Conservation (phyloP, 2,888 invertebrate genomes). For the Campoplex nolae region DNA sequence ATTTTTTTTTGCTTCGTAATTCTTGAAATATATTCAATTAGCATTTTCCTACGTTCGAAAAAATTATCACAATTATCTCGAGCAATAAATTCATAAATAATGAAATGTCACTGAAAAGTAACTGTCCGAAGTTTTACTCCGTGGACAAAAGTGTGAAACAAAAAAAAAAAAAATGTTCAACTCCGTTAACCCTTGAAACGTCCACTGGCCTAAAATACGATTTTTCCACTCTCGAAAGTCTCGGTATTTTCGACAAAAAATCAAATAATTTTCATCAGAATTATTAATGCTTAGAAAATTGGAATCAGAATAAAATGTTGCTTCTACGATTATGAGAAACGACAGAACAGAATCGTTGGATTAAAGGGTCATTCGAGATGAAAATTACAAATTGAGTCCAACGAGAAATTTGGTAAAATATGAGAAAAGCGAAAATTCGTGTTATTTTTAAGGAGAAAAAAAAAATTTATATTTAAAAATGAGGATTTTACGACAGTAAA, state of each 20-base stretch:
- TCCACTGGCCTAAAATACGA: background rate
- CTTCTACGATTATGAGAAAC: background rate
- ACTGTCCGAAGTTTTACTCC: background rate
- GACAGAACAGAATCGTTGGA: background rate
- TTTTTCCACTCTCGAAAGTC: background rate
- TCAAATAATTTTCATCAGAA: background rate
- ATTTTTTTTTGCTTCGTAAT: background rate
- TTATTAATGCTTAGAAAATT: too few relatives aligned
- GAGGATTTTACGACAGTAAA: background rate
- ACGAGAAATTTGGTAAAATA: background rate
- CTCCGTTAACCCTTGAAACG: background rate
- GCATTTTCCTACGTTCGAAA: background rate
- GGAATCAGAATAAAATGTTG: background rate
- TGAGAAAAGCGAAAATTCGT: background rate
- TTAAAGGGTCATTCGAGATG: too few relatives aligned
- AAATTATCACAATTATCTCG: background rate
- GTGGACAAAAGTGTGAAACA: background rate
- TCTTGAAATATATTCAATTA: background rate
- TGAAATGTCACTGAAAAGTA: background rate
- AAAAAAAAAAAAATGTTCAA: background rate
- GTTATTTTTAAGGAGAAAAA: background rate
- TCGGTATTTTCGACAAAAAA: background rate
- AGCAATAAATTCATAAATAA: conserved; percentile 6
- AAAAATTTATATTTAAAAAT: background rate
- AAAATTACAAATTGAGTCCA: background rate